A percentile compares a stretch with the other conserved stretches of the same genome.
Conservation (phyloP, 2,888 invertebrate genomes). For the Thereva nobilitata region DNA sequence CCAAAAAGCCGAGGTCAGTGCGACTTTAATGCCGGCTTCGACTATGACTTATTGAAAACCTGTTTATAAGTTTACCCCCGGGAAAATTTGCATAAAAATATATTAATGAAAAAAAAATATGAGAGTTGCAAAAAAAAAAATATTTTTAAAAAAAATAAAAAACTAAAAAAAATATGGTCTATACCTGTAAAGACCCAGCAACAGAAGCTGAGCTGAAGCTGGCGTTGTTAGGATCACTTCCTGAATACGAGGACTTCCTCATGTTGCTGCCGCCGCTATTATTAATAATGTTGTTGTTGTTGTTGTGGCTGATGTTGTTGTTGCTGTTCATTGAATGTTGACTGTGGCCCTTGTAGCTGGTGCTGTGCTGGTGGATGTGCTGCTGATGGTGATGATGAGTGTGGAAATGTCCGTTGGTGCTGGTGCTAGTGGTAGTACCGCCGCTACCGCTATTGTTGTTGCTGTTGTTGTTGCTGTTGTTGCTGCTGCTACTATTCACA, state of each 20-base stretch:
- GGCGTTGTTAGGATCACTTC: slow-evolving; percentile 53
- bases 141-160: too few relatives aligned
- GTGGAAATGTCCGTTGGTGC: slow-evolving; percentile 30
- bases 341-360: slow-evolving; percentile 39
- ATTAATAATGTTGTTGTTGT: slow-evolving; percentile 42
- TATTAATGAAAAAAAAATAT: too few relatives aligned
- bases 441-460: slow-evolving; percentile 36
- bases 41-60: too few relatives aligned
- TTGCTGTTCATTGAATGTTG: slow-evolving; percentile 36
- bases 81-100: too few relatives aligned
- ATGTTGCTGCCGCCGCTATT: slow-evolving; percentile 39
- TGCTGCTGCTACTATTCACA: slow-evolving; percentile 11
- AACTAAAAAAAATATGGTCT: slow-evolving; percentile 44
- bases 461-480: slow-evolving; percentile 43
- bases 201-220: slow-evolving; percentile 58
- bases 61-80: too few relatives aligned
- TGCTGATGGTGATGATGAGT: slow-evolving; percentile 39
- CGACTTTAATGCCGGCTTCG: too few relatives aligned
- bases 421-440: slow-evolving; percentile 30
- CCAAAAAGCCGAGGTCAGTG: too few relatives aligned
- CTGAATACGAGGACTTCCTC: slow-evolving; percentile 50
- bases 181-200: slow-evolving; percentile 58
- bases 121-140: too few relatives aligned
- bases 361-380: slow-evolving; percentile 39
- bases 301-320: slow-evolving; percentile 11